Evolutionary conservation across 2,797 vertebrate species (phyloP), one percentile per base, ranked within the genome.

Genomic region (Agapornis canus): DNA sequence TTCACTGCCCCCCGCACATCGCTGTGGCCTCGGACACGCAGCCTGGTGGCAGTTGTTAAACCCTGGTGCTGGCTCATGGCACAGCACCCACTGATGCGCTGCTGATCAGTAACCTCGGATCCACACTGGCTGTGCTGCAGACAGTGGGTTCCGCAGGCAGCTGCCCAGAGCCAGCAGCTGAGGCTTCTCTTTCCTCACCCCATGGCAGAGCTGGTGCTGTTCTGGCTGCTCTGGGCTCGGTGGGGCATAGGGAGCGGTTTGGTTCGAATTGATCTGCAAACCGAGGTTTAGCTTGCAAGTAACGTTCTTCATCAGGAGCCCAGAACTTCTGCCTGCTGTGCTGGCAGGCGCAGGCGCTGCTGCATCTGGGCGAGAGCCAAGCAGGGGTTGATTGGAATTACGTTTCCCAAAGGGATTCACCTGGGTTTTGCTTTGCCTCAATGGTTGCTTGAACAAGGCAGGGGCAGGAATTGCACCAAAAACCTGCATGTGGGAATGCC

Each of bases 251-350:
- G 54, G 47, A 90, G 49, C 27, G 8, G 66, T 35, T 19, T 60
- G 90, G 57, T 57, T 95, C 90, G 57, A 89, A 89, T 77, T 87
- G 93, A 90, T 95, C 79, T 75, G 60, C 23, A 89, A 82, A 89
- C 45, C 64, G 18, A 82, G 25, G 71, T 68, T 96, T 77, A 71
- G 27, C 86, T 82, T 85, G 19, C 70, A 82, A 88, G 81, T 25
- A 20, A n/a, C 31, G 80, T 40, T 76, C 61, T 88, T 54, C 70
- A n/a, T 84, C 13, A 3, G 4, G 3, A 57, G 35, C 47, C 56
- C 86, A 87, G 90, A 66, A 84, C 90, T 37, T 31, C 81, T 87
- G 75, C 82, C 92, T 93, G 93, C 77, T 2, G 11, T 43, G 77
- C 49, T 40, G 88, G 76, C 31, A 37, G 68, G 61, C 11, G 66